Percentiles rank a stretch among this genome's conserved stretches.
Evolutionary conservation across 1,140 invertebrate species (phyloP).

Genomic region (Brachionus paranguensis): DNA sequence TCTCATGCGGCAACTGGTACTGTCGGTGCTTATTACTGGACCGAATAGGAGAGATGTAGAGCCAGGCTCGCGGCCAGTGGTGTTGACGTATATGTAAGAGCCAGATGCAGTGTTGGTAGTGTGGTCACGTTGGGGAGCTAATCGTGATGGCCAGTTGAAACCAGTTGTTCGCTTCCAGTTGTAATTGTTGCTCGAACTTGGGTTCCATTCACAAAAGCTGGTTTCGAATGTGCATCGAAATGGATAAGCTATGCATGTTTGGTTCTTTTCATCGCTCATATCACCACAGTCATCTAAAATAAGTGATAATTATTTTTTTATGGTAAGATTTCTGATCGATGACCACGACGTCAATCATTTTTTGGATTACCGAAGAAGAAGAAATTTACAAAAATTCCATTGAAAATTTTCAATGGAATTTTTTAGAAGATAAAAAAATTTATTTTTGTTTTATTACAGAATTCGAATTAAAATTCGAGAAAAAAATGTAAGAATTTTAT

Average conservation of each 20-base stretch:
- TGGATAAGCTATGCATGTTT: background rate
- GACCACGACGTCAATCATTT: background rate
- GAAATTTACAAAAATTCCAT: too few species aligned
- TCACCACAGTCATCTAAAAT: constrained; percentile 52
- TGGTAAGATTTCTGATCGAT: too few species aligned
- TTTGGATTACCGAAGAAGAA: too few species aligned
- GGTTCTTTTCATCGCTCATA: constrained; percentile 48
- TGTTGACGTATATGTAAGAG: constrained; percentile 43
- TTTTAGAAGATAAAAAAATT: too few species aligned
- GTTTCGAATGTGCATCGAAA: constrained; percentile 48
- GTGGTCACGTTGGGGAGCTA: constrained; percentile 22
- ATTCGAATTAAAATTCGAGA: too few species aligned
- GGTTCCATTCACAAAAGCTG: constrained; percentile 46
- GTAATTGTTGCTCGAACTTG: background rate
- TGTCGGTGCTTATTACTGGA: constrained; percentile 42
- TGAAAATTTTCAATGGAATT: too few species aligned
- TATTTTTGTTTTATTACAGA: too few species aligned
- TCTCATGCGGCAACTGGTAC: constrained; percentile 44
- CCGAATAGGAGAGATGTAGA: background rate
- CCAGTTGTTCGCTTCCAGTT: background rate
- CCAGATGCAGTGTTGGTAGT: constrained; percentile 26
- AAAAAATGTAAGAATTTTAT: too few species aligned
- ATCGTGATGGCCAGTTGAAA: background rate
- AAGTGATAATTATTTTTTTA: background rate
- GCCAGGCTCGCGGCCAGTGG: background rate